Base-by-base conservation (phyloP, 2,113 vertebrate species). In the Cyanoramphus novaezelandiae region DNA sequence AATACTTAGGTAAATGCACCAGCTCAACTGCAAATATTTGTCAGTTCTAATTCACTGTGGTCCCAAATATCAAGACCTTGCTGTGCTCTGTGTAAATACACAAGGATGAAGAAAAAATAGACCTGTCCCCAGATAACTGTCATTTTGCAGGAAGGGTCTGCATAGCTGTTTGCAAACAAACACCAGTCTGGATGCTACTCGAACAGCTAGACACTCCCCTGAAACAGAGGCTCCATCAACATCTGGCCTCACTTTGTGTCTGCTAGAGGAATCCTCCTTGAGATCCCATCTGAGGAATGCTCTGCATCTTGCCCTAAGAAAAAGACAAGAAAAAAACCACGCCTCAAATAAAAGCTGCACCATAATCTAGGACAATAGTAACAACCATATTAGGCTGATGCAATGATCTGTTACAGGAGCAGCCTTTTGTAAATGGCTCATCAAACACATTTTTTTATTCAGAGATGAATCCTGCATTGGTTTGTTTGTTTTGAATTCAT, bases 201-300 rank as follows among this genome's bases (percentile, higher is more conserved):
- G 80, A 69, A 65, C 29, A 77, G 41, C 21, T 86, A 49, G 35
- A 63, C 7, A 11, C 14, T 49, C 25, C 20, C 14, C 14, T 24
- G 39, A 79, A 60, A 17, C 7, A 71, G n/a, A 70, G 33, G 16
- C 29, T 87, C 9, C 31, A 13, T 9, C 2, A 3, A 3, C 0
- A 0, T 18, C 27, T 37, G 29, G 31, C 25, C 53, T 83, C 2
- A 0, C 2, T 0, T 41, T 53, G 13, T 46, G 21, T 15, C 35
- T 72, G 21, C 8, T 68, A 53, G 46, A 75, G 50, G 64, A 92
- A 67, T 5, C 24, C 17, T 69, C n/a, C 33, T 21, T 21, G 35
- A 62, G 52, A 17, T 39, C 18, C 6, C 9, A 41, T 1, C 33
- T 57, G 19, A 46, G 28, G n/a, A 46, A n/a, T 2, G 2, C 15